phyloP scores from a whole-genome alignment of 2,797 vertebrate species.

The Somateria mollissima region DNA sequence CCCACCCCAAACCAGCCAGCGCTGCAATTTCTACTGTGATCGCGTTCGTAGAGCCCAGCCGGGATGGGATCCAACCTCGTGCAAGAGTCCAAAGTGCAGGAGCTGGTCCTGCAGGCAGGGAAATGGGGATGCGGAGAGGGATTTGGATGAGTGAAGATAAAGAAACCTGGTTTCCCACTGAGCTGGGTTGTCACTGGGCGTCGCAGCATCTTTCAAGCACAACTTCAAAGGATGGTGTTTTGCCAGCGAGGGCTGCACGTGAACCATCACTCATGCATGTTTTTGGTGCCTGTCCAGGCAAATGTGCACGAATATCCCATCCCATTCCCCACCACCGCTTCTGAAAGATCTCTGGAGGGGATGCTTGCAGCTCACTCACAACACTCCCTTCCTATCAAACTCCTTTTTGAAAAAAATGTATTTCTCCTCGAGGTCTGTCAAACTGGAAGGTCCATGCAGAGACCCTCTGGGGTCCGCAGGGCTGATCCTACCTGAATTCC shows the following conservation, averaged over 20 bases:
- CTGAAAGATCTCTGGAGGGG: background rate
- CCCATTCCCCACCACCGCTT: background rate
- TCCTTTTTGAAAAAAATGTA: background rate
- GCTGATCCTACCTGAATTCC: background rate
- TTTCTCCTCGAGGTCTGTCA: background rate
- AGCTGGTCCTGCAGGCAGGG: background rate
- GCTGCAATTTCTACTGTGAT: accelerated
- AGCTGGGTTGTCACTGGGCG: background rate
- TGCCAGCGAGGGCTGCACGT: background rate
- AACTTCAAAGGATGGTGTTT: background rate
- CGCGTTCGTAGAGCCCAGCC: accelerated
- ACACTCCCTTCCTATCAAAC: background rate
- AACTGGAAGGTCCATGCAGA: background rate
- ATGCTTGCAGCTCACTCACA: background rate
- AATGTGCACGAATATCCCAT: accelerated
- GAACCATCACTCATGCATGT: background rate
- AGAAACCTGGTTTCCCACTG: accelerated
- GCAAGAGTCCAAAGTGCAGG: accelerated
- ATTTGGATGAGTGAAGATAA: background rate
- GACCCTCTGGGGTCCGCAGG: background rate
- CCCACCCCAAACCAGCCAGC: background rate
- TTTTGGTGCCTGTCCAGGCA: background rate
- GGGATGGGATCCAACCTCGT: background rate
- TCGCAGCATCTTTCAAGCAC: background rate
- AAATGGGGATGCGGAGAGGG: background rate